Evolutionary conservation across 2,113 vertebrate species (phyloP).

Genomic region (Festucalex cinctus): DNA sequence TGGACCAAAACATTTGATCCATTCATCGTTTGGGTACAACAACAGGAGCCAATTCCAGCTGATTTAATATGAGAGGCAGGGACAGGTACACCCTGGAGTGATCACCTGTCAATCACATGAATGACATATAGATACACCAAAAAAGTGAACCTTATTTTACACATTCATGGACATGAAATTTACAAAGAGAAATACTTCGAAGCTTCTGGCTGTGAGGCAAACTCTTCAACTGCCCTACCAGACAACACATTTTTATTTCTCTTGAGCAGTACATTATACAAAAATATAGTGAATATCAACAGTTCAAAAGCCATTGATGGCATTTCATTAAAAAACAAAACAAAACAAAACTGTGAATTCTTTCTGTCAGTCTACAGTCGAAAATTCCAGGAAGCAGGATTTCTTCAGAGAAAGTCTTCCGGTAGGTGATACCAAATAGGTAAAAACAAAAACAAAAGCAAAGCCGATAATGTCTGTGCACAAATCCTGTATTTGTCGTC

Average conservation of each 20-base stretch:
- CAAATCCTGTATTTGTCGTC: not conserved
- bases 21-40: not conserved
- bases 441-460: not conserved
- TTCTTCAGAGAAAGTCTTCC: not conserved
- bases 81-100: not conserved
- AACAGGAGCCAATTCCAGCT: not conserved
- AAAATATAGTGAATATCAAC: constrained; percentile 82
- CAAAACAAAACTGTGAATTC: not conserved
- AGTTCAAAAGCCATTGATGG: constrained; percentile 78
- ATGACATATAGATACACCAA: not conserved
- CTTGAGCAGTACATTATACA: constrained; percentile 84
- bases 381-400: not conserved
- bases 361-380: not conserved
- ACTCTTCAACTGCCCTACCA: constrained; percentile 5
- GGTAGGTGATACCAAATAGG: not conserved
- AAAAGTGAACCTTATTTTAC: not conserved
- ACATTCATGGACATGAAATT: not conserved
- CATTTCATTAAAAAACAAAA: too few species aligned
- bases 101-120: not conserved
- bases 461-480: not conserved
- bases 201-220: not conserved
- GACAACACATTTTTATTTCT: constrained; percentile 57
- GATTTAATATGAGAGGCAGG: not conserved
- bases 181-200: not conserved
- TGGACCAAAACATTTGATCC: too few species aligned